Percentiles rank a stretch among this genome's conserved stretches.
phyloP scores from a whole-genome alignment of 2,797 vertebrate genomes.

The Calcarius lapponicus region DNA sequence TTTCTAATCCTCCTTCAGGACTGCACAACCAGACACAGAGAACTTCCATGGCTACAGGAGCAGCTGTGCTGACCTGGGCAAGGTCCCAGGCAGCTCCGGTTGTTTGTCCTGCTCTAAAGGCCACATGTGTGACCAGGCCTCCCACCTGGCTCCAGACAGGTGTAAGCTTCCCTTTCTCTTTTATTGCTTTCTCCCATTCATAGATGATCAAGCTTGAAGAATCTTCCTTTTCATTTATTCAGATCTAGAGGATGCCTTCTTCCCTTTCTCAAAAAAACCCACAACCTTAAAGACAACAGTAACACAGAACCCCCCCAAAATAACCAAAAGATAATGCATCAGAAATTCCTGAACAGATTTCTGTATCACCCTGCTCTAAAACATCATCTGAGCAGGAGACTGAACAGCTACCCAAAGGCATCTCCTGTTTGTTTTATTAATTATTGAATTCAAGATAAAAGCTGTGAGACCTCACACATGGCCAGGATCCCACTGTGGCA shows the following conservation, averaged over 20 bases:
- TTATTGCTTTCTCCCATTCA: background rate
- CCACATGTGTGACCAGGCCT: rapidly evolving
- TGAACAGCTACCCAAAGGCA: background rate
- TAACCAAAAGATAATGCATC: background rate
- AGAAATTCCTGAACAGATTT: background rate
- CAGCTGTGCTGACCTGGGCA: background rate
- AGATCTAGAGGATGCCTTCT: background rate
- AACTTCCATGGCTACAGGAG: background rate
- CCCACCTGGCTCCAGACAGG: background rate
- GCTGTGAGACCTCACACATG: background rate
- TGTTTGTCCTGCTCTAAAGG: background rate
- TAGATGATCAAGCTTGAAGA: background rate
- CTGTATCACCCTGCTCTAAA: background rate
- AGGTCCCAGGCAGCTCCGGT: rapidly evolving
- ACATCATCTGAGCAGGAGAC: background rate
- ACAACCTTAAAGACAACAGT: rapidly evolving
- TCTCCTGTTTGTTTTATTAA: background rate
- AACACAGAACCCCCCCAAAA: background rate
- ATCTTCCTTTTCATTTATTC: background rate
- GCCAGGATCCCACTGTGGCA: background rate
- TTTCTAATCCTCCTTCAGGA: background rate
- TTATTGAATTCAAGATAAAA: background rate
- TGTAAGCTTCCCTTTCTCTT: rapidly evolving
- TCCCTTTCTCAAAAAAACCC: background rate
- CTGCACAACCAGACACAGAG: background rate